Evolutionary conservation across 2,888 invertebrate species (phyloP).

Genomic region (Netelia melanura): DNA sequence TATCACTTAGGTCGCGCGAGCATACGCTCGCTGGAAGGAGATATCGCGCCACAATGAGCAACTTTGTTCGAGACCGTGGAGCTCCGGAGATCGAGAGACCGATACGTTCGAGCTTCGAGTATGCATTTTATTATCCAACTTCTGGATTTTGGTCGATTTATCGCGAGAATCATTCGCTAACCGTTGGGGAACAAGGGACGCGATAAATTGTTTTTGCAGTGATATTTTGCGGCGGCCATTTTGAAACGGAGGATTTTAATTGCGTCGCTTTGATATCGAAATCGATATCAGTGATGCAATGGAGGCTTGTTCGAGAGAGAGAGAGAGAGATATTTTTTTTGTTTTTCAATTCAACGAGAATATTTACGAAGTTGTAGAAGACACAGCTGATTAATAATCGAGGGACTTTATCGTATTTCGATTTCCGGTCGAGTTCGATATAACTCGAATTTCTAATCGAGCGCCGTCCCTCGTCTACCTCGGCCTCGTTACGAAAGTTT

Average conservation of each 20-base stretch:
- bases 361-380: background rate
- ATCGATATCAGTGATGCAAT: background rate
- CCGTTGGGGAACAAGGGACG: background rate
- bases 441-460: background rate
- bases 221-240: background rate
- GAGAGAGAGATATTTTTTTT: background rate
- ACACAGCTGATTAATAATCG: background rate
- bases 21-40: slow-evolving; percentile 66
- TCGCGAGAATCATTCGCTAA: background rate
- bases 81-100: slow-evolving; percentile 20
- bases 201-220: background rate
- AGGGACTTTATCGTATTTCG: background rate
- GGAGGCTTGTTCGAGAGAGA: background rate
- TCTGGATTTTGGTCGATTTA: background rate
- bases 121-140: background rate
- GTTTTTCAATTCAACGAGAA: background rate
- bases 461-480: background rate
- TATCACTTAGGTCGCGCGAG: slow-evolving; percentile 75
- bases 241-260: background rate
- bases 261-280: background rate
- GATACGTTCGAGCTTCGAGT: slow-evolving; percentile 7
- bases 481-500: no score
- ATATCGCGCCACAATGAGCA: slow-evolving; percentile 68
- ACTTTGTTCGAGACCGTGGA: slow-evolving; percentile 66
- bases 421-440: slow-evolving; percentile 11